A percentile compares a stretch with the other conserved stretches of the same genome.
These are phyloP conservation scores for Hydrophis major DNA, from an alignment of 2,797 vertebrate genomes.

Conservation along the genomic window DNA sequence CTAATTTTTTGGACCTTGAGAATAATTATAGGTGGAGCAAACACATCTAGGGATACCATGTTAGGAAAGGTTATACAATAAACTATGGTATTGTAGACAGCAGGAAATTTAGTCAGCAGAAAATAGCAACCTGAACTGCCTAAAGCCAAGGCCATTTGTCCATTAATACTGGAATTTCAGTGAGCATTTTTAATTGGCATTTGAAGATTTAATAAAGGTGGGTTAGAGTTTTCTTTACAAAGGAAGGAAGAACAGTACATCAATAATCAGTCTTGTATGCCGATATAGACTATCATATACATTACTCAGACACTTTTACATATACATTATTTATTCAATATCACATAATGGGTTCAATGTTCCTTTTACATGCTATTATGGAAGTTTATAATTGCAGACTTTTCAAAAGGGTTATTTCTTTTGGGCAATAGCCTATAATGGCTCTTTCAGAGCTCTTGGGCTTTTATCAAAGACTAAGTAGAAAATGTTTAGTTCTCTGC, in stretches of 20 bases:
- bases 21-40: not conserved
- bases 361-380: slow-evolving; percentile 69
- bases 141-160: slow-evolving; percentile 57
- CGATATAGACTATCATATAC: slow-evolving; percentile 68
- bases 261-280: slow-evolving; percentile 65
- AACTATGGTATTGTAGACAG: slow-evolving; percentile 36
- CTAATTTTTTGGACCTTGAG: not conserved
- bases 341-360: slow-evolving; percentile 71
- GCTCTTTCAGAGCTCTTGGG: slow-evolving; percentile 73
- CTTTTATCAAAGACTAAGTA: slow-evolving; percentile 73
- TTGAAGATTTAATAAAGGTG: slow-evolving; percentile 65
- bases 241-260: slow-evolving; percentile 64
- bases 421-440: slow-evolving; percentile 71
- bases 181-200: slow-evolving; percentile 66
- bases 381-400: slow-evolving; percentile 74
- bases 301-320: slow-evolving; percentile 73
- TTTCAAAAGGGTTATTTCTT: slow-evolving; percentile 72
- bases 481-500: slow-evolving; percentile 72
- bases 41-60: not conserved
- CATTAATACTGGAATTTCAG: slow-evolving; percentile 63
- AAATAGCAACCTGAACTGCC: slow-evolving; percentile 52
- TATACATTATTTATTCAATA: slow-evolving; percentile 77
- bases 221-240: slow-evolving; percentile 37
- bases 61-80: slow-evolving; percentile 25
- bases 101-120: slow-evolving; percentile 58